Conservation (phyloP, 2,113 vertebrate species). For the Dromiciops gliroides region DNA sequence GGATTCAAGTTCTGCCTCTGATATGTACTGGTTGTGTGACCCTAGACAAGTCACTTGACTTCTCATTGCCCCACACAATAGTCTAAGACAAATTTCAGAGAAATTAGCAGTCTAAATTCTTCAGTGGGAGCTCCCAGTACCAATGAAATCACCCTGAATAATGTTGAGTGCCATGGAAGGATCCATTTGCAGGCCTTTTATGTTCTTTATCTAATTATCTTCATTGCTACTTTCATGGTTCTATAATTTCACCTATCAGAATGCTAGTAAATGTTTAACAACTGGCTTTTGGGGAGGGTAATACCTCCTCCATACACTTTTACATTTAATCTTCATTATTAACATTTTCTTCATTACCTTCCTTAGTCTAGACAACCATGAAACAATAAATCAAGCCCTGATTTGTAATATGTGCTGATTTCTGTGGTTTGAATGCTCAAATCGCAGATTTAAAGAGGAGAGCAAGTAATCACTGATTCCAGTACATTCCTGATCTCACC, state of each 20-base stretch:
- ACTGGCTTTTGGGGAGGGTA: neutral
- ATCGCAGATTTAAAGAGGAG: neutral
- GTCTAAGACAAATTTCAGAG: neutral
- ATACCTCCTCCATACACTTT: neutral
- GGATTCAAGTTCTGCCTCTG: neutral
- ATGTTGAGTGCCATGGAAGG: neutral
- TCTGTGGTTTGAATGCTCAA: neutral
- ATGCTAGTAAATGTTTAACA: neutral
- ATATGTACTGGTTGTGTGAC: neutral
- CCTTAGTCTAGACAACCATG: neutral
- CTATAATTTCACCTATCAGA: neutral
- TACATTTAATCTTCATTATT: neutral
- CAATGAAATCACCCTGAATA: neutral
- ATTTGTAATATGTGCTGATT: neutral
- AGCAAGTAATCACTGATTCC: neutral
- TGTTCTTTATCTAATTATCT: neutral
- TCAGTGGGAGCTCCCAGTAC: neutral
- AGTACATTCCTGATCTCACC: neutral
- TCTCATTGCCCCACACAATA: neutral
- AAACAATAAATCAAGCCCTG: neutral
- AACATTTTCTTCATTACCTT: neutral
- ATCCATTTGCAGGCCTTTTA: neutral
- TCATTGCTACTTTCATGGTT: neutral
- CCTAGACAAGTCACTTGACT: neutral
- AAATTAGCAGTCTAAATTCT: neutral